Conservation (phyloP, 2,797 vertebrate genomes). For the Hoplostethus mediterraneus region DNA sequence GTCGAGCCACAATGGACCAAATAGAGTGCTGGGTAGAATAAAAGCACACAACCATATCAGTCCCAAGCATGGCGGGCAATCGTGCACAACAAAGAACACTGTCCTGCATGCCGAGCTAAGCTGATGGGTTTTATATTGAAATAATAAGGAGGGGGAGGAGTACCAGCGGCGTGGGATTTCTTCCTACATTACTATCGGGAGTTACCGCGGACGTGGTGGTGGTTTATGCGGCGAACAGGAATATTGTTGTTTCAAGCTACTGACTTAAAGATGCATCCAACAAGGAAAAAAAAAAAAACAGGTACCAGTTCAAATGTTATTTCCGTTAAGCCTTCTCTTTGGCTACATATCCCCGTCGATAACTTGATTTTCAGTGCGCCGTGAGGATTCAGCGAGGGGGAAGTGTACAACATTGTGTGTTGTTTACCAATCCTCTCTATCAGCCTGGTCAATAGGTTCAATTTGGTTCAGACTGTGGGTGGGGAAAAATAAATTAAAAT, state of each 20-base stretch:
- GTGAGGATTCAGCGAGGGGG: constrained; percentile 65
- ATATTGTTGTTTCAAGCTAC: constrained; percentile 34
- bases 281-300: constrained; percentile 18
- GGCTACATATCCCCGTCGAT: constrained; percentile 70
- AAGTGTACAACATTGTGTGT: constrained; percentile 68
- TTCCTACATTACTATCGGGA: constrained; percentile 57
- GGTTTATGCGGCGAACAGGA: constrained; percentile 51
- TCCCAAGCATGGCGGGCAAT: constrained; percentile 70
- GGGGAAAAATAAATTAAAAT: constrained; percentile 73
- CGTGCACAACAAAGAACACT: constrained; percentile 73
- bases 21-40: constrained; percentile 67
- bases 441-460: constrained; percentile 71
- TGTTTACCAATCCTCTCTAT: constrained; percentile 70
- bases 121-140: constrained; percentile 78
- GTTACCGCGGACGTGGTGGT: constrained; percentile 50
- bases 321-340: constrained; percentile 69
- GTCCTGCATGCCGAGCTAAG: constrained; percentile 74
- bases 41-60: constrained; percentile 78
- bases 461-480: constrained; percentile 67
- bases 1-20: constrained; percentile 67
- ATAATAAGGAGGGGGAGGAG: constrained; percentile 74
- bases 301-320: constrained; percentile 56
- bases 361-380: constrained; percentile 71
- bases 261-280: constrained; percentile 60
- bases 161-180: constrained; percentile 68